Evolutionary conservation across 1,140 invertebrate genomes (phyloP).

Genomic region (Aphis craccivora): DNA sequence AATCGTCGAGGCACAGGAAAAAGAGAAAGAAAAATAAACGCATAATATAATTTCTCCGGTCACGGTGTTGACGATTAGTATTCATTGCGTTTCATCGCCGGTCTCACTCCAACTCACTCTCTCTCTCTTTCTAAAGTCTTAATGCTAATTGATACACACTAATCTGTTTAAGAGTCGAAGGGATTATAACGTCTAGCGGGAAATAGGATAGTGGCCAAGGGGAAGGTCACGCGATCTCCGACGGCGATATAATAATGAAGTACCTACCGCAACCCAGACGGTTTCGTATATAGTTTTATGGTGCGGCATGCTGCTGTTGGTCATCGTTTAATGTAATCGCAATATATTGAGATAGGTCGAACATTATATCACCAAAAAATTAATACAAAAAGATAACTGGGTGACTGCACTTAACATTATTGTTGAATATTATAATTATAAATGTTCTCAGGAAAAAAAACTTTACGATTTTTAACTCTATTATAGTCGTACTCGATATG

Average conservation of each 20-base stretch:
- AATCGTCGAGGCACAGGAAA: neutral
- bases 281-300: neutral
- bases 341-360: neutral
- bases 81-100: neutral
- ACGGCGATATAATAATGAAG: neutral
- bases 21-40: neutral
- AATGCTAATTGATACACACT: constrained; percentile 7
- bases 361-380: neutral
- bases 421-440: neutral
- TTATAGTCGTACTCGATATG: too few species aligned
- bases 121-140: neutral
- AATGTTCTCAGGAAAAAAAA: neutral
- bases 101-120: neutral
- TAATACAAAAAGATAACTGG: neutral
- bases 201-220: neutral
- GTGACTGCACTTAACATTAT: neutral
- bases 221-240: neutral
- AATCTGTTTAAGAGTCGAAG: neutral
- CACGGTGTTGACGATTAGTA: constrained; percentile 1
- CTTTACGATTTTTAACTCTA: neutral
- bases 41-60: neutral
- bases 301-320: neutral
- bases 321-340: neutral
- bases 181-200: neutral
- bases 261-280: neutral